Conservation (phyloP, 2,888 invertebrate genomes). For the Nomada flava region DNA sequence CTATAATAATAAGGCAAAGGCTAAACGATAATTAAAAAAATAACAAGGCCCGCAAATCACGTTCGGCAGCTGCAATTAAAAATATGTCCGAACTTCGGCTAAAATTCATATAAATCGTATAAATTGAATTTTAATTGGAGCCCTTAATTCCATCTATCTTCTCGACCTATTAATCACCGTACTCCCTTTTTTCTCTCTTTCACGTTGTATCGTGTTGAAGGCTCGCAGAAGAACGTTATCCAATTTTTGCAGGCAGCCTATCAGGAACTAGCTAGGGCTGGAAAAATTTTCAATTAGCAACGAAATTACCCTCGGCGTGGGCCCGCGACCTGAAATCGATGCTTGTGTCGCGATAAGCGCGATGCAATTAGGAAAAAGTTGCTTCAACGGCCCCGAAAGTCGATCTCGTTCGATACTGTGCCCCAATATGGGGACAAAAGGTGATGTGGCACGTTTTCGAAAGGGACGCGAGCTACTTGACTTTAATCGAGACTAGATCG, state of each 20-base stretch:
- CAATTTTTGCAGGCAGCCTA: conserved; percentile 37
- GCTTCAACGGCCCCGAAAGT: neutral
- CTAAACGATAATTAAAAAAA: no score
- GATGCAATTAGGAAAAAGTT: conserved; percentile 47
- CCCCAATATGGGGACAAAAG: neutral
- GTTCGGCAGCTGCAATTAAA: no score
- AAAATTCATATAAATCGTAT: no score
- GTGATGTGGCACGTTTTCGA: neutral
- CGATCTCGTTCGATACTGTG: conserved; percentile 21
- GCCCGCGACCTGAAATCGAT: neutral
- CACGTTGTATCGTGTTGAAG: neutral
- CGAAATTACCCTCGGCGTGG: neutral
- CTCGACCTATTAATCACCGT: neutral
- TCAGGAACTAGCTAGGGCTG: conserved; percentile 5
- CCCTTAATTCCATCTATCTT: no score
- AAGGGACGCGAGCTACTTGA: neutral
- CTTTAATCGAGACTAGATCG: neutral
- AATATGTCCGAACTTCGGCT: no score
- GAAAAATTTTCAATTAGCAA: conserved; percentile 45
- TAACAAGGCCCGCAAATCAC: no score
- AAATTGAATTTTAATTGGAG: no score
- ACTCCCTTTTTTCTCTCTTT: no score
- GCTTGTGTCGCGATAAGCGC: conserved; percentile 29
- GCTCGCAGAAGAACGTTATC: conserved; percentile 25
- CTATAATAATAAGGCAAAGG: no score